These are phyloP conservation scores for Zophobas morio DNA, from an alignment of 1,140 invertebrate genomes.

Conservation along the genomic window DNA sequence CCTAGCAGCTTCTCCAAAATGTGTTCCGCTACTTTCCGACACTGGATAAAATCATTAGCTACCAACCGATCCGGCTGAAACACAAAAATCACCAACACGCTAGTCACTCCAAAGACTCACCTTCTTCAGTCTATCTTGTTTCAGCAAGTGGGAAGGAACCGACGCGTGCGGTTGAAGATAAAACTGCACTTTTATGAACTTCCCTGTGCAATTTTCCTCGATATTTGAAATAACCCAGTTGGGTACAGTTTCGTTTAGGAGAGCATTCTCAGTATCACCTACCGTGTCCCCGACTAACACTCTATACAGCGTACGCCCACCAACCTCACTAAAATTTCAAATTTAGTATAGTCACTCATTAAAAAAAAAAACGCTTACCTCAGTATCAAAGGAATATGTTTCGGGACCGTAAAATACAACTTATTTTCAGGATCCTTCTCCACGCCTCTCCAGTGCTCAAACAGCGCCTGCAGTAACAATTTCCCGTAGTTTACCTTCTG, in stretches of 20 bases:
- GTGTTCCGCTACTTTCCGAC: constrained; percentile 99
- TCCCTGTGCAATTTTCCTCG: constrained; percentile 94
- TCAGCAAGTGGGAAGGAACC: constrained; percentile 85
- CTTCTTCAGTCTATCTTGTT: constrained; percentile 92
- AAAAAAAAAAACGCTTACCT: constrained; percentile 73
- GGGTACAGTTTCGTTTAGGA: constrained; percentile 96
- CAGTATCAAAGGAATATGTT: constrained; percentile 97
- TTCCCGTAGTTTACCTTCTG: constrained; percentile 98
- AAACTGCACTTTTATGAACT: constrained; percentile 98
- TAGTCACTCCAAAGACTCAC: constrained; percentile 67
- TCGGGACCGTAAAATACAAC: constrained; percentile 92
- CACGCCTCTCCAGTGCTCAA: constrained; percentile 94
- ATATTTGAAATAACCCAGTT: constrained; percentile 97
- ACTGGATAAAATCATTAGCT: constrained; percentile 99
- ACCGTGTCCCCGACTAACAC: constrained; percentile 93
- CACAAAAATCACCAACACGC: constrained; percentile 34
- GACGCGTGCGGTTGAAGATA: constrained; percentile 90
- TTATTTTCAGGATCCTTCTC: constrained; percentile 81
- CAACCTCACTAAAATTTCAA: constrained; percentile 84
- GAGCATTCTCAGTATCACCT: constrained; percentile 94
- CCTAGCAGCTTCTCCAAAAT: constrained; percentile 97
- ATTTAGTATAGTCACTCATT: constrained; percentile 19
- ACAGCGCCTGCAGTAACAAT: constrained; percentile 91
- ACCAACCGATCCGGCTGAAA: constrained; percentile 86
- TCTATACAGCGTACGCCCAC: constrained; percentile 92